phyloP scores from a whole-genome alignment of 2,113 vertebrate genomes.

The Girardinichthys multiradiatus region DNA sequence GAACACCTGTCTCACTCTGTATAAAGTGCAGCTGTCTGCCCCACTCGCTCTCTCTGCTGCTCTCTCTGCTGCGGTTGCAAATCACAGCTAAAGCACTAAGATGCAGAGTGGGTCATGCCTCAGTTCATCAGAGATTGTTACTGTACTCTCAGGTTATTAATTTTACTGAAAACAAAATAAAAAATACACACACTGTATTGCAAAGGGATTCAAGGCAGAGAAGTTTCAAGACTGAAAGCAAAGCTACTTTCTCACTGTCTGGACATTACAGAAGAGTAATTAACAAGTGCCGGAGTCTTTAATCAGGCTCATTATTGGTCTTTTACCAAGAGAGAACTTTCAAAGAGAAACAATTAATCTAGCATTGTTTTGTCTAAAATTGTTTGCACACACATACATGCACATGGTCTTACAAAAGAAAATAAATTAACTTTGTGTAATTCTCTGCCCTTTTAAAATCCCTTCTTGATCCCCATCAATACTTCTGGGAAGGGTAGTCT shows the following conservation, averaged over 20 bases:
- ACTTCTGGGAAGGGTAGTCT: conserved; percentile 1
- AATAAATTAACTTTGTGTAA: conserved; percentile 21
- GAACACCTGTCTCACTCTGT: conserved; percentile 39
- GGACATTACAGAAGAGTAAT: conserved; percentile 49
- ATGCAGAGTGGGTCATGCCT: not conserved
- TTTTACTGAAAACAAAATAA: conserved; percentile 1
- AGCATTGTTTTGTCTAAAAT: conserved; percentile 33
- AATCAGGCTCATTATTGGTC: conserved; percentile 68
- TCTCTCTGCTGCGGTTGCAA: conserved; percentile 17
- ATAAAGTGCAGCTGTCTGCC: conserved; percentile 33
- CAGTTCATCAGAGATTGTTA: conserved; percentile 42
- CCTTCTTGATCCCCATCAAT: conserved; percentile 35
- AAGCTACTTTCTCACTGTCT: conserved; percentile 50
- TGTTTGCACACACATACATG: conserved; percentile 24
- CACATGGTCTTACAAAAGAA: conserved; percentile 8
- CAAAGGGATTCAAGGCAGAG: conserved; percentile 28
- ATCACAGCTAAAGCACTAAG: conserved; percentile 45
- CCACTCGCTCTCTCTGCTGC: not conserved
- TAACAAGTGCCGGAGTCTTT: conserved; percentile 59
- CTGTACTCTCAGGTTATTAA: conserved; percentile 48
- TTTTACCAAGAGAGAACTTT: conserved; percentile 56
- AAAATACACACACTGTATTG: conserved; percentile 12
- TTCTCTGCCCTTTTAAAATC: conserved; percentile 11
- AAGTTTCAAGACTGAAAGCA: conserved; percentile 36
- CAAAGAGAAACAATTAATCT: conserved; percentile 60